Evolutionary conservation across 2,797 vertebrate genomes (phyloP).

Genomic region (Nyctalus aviator): DNA sequence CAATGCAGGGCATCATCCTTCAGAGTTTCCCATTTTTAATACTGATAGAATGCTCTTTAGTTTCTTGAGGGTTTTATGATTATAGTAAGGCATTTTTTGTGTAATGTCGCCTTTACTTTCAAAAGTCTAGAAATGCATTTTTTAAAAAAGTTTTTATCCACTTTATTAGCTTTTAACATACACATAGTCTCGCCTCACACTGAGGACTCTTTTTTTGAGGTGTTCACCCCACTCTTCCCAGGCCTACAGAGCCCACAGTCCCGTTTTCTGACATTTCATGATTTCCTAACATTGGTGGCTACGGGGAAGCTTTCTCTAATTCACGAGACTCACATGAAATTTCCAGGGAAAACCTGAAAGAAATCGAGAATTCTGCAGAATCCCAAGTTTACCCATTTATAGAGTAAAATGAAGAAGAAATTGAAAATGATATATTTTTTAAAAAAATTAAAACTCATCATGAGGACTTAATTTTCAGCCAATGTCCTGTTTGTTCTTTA

Average conservation of each 20-base stretch:
- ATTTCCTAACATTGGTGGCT: background rate
- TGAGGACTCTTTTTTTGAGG: background rate
- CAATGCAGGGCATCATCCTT: background rate
- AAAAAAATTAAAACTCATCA: background rate
- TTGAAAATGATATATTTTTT: background rate
- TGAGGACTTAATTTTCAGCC: background rate
- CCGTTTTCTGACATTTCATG: background rate
- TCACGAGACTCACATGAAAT: background rate
- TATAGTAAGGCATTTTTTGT: background rate
- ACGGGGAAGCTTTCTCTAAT: background rate
- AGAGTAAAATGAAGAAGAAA: background rate
- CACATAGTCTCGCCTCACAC: background rate
- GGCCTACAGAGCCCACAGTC: background rate
- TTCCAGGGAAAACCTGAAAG: background rate
- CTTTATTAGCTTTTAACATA: background rate
- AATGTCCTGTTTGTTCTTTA: background rate
- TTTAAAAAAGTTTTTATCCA: background rate
- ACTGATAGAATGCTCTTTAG: background rate
- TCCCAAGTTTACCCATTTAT: background rate
- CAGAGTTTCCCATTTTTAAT: background rate
- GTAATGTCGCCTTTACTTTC: background rate
- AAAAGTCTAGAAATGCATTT: background rate
- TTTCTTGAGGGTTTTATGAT: background rate
- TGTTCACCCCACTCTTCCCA: fast-evolving
- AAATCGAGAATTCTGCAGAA: background rate